Conservation (phyloP, 2,797 vertebrate species). For the Neostethus bicornis region DNA sequence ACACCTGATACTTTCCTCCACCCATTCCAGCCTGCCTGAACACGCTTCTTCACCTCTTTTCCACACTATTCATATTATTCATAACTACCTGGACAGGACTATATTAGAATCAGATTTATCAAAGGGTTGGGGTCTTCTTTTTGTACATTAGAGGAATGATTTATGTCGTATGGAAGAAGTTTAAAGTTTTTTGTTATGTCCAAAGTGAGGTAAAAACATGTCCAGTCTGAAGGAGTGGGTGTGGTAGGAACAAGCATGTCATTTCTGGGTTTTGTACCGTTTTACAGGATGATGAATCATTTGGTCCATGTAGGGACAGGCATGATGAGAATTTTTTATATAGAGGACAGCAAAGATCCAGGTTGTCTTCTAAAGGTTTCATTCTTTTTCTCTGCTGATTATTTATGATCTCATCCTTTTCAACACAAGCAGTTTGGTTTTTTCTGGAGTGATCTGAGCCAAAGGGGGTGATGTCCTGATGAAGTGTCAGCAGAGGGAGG, state of each 20-base stretch:
- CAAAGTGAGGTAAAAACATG: no score
- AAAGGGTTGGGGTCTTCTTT: no score
- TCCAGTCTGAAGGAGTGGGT: constrained; percentile 63
- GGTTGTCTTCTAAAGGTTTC: constrained; percentile 28
- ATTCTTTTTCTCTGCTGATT: constrained; percentile 21
- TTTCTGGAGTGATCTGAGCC: constrained; percentile 20
- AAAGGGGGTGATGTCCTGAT: constrained; percentile 54
- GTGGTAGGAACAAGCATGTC: constrained; percentile 69
- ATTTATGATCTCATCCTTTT: neutral
- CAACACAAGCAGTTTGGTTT: constrained; percentile 10
- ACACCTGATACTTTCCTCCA: no score
- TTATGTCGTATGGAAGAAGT: no score
- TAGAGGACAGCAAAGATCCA: neutral
- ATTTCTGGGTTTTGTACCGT: constrained; percentile 56
- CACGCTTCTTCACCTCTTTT: no score
- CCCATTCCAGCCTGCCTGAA: no score
- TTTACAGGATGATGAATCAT: constrained; percentile 49
- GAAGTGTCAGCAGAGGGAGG: constrained; percentile 62
- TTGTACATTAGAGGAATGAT: no score
- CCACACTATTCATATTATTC: no score
- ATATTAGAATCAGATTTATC: no score
- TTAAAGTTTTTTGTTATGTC: no score
- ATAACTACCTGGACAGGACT: no score
- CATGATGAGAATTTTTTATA: constrained; percentile 36
- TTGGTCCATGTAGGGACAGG: constrained; percentile 31